A percentile compares a stretch with the other conserved stretches of the same genome.
Conservation (phyloP, 2,113 vertebrate genomes). For the Chionomys nivalis region DNA sequence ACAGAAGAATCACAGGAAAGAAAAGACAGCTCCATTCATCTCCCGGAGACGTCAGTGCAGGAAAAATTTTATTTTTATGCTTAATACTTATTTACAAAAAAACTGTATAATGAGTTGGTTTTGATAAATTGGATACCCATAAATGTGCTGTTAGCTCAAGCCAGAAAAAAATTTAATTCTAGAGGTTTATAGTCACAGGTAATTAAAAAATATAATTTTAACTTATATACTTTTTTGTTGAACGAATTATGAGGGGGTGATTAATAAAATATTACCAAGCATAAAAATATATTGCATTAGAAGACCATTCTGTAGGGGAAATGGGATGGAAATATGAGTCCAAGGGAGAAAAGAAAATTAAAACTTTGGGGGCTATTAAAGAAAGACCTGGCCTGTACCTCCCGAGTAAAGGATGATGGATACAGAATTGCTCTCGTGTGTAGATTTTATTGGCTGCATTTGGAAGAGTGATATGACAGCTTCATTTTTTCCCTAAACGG, state of each 20-base stretch:
- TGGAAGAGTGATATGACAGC: background rate
- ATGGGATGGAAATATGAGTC: slow-evolving; percentile 61
- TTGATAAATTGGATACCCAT: slow-evolving; percentile 58
- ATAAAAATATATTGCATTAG: slow-evolving; percentile 53
- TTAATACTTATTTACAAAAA: slow-evolving; percentile 68
- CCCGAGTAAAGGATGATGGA: background rate
- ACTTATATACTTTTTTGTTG: slow-evolving; percentile 55
- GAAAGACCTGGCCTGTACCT: background rate
- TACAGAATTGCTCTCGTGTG: background rate
- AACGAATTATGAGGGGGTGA: slow-evolving; percentile 66
- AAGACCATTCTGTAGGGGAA: slow-evolving; percentile 37
- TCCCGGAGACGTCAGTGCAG: background rate
- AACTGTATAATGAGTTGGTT: slow-evolving; percentile 38
- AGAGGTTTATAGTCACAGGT: slow-evolving; percentile 65
- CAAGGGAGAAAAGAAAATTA: slow-evolving; percentile 43
- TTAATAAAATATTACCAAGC: slow-evolving; percentile 74
- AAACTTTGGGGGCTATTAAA: slow-evolving; percentile 13
- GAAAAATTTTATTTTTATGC: slow-evolving; percentile 42
- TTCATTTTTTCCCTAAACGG: slow-evolving; percentile 17
- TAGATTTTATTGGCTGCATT: background rate
- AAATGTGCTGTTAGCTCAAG: slow-evolving; percentile 57
- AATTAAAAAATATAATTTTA: slow-evolving; percentile 78
- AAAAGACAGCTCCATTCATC: background rate
- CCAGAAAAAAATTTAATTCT: slow-evolving; percentile 47
- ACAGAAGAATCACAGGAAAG: too few species aligned